Evolutionary conservation across 92 coral and sea anemone species (phyloP), one percentile per base, ranked within the genome.

Genomic region (Hydrozoanthus gracilis): DNA sequence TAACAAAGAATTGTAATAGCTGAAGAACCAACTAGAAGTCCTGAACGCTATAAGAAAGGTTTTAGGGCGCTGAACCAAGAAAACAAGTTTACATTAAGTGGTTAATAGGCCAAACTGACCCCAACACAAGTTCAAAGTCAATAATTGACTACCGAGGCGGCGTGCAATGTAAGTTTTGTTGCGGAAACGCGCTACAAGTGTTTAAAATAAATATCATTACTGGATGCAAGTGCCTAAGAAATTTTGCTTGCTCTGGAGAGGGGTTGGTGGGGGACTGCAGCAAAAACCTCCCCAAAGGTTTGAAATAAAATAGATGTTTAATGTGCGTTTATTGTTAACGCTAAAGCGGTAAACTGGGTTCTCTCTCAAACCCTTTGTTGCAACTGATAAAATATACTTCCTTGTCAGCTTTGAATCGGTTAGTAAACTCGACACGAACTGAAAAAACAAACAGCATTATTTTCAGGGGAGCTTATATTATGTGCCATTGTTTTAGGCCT

Each of bases 321-420:
- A 60, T 60, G 67, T 10, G 67, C 67, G 67, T 60, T 60, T 60
- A 60, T 10, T 66, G 71, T 44, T 66, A 4, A 15, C 44, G 10
- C 74, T 69, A 27, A 69, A 49, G 74, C 49, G 39, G 74, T 69
- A 69, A 69, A 50, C 39, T 69, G 49, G 12, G 74, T 69, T 69
- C 14, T 27, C 39, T 67, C 16, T 67, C 72, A 15, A 4, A 67
- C 18, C 8, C 11, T n/a, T 67, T 67, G 72, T 67, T 67, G 44
- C 18, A 4, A 67, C 44, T 17, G 72, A 67, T 67, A 67, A 67
- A 45, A 67, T 27, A 2, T 67, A 67, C 72, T 67, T 45, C 72
- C 39, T 67, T 67, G 18, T 4, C 72, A 67, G 72, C 72, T 67
- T 67, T 67, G 72, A 67, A 67, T 67, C 72, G 0, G 44, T 67